phyloP scores from a whole-genome alignment of 2,113 vertebrate genomes.

The Mormyrus iriodes region DNA sequence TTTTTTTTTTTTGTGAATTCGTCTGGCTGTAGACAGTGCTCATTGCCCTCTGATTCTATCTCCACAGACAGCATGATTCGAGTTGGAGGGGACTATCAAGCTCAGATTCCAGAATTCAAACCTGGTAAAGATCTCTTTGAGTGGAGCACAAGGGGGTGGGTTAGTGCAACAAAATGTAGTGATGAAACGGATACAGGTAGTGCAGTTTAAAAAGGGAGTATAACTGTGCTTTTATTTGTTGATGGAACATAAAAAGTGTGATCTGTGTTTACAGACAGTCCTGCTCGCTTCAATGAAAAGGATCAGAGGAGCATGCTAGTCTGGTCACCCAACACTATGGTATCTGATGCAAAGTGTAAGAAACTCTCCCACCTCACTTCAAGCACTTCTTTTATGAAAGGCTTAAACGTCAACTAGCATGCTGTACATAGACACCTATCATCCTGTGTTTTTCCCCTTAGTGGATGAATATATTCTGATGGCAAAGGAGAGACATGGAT shows the following conservation, averaged over 20 bases:
- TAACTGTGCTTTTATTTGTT: neutral
- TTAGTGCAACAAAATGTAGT: neutral
- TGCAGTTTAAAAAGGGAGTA: neutral
- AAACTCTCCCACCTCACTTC: neutral
- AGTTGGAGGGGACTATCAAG: constrained; percentile 87
- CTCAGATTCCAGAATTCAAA: constrained; percentile 85
- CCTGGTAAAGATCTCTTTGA: constrained; percentile 62
- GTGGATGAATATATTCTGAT: constrained; percentile 98
- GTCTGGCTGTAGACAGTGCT: neutral
- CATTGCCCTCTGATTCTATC: constrained; percentile 10
- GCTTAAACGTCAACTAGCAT: neutral
- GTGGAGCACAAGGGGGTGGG: neutral
- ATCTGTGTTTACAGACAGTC: constrained; percentile 58
- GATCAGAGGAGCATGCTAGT: constrained; percentile 86
- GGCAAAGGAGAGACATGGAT: constrained; percentile 97
- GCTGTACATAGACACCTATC: neutral
- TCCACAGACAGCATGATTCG: constrained; percentile 85
- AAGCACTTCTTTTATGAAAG: neutral
- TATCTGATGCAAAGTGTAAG: constrained; percentile 87
- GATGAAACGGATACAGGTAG: neutral
- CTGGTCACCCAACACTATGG: constrained; percentile 77
- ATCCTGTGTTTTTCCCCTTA: constrained; percentile 33
- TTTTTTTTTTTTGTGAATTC: neutral
- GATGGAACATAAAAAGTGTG: neutral
- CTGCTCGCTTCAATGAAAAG: constrained; percentile 65